Percentiles rank a stretch among this genome's conserved stretches.
phyloP scores from a whole-genome alignment of 2,113 vertebrate genomes.

The Corapipo altera region DNA sequence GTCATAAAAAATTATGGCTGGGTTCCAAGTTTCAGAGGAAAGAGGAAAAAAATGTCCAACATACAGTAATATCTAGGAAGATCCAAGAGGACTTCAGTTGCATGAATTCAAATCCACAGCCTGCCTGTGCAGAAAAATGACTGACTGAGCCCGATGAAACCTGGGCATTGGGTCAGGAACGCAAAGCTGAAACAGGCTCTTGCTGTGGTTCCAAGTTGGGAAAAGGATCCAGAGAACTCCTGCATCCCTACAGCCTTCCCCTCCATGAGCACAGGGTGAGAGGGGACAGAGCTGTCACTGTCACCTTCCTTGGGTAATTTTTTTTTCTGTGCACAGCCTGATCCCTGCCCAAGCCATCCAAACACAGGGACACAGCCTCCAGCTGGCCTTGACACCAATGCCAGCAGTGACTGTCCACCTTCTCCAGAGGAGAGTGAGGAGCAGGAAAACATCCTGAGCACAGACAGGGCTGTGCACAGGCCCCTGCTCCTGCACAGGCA shows the following conservation, averaged over 20 bases:
- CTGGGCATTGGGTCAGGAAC: background rate
- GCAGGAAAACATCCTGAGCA: too few species aligned
- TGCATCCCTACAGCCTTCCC: background rate
- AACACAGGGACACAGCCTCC: background rate
- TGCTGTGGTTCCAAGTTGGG: background rate
- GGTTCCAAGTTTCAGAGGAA: background rate
- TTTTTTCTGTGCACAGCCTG: background rate
- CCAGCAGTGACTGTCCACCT: background rate
- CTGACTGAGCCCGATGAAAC: background rate
- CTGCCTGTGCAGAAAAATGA: background rate
- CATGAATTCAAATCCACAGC: background rate
- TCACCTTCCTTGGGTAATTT: background rate
- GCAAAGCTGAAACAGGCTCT: background rate
- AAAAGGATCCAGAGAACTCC: background rate
- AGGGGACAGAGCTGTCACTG: background rate
- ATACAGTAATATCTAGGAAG: background rate
- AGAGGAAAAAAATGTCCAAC: background rate
- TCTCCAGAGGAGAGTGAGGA: background rate
- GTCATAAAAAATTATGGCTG: background rate
- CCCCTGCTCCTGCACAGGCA: background rate
- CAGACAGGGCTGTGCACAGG: background rate
- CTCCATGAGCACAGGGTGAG: fast-evolving
- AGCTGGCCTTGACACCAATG: fast-evolving
- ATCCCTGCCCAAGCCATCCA: background rate
- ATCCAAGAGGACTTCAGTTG: background rate